Base-by-base conservation (phyloP, 2,113 vertebrate genomes). In the Myrmecophaga tridactyla region DNA sequence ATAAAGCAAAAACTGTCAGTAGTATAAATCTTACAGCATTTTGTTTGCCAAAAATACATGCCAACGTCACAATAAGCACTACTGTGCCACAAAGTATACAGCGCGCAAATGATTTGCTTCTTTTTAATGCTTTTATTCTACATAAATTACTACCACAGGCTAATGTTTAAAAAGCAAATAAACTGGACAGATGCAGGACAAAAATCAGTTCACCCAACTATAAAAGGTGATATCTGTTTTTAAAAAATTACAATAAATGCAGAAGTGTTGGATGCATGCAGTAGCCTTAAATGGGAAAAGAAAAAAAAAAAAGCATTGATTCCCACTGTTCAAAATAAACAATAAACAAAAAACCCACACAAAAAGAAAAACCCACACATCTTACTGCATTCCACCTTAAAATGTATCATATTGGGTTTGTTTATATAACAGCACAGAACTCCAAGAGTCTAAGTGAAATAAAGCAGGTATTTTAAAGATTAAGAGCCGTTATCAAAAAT, bases 401-500 rank as follows among this genome's bases (percentile, higher is more conserved):
- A 98, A 98, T 97, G 96, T 95, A 97, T 98, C 97, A 96, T 97
- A 97, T 69, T 85, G 36, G 93, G 97, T 98, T 97, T 97, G 97
- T 98, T 98, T 98, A 72, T 98, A 72, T 94, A 98, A 98, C 96
- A 98, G 97, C 98, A 99, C 98, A 97, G 95, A 98, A 98, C 96
- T 97, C 97, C 97, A 97, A 96, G 89, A 98, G 97, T 98, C 97
- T 98, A 98, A 98, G 98, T 98, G 98, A 98, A 98, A 98, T 98
- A 98, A 98, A 99, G 98, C 98, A 90, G 97, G 97, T 98, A 98
- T 98, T 98, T 98, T 98, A 98, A 98, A 98, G 98, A 98, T 98
- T 98, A 98, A 98, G 97, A 98, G 98, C 97, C 97, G 98, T 98
- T 98, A 99, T 99, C 98, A 99, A 99, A 99, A 99, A 99, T 98